These are phyloP conservation scores for Ceratoteleas bidentatus DNA, from an alignment of 1,140 invertebrate species.

Conservation along the genomic window DNA sequence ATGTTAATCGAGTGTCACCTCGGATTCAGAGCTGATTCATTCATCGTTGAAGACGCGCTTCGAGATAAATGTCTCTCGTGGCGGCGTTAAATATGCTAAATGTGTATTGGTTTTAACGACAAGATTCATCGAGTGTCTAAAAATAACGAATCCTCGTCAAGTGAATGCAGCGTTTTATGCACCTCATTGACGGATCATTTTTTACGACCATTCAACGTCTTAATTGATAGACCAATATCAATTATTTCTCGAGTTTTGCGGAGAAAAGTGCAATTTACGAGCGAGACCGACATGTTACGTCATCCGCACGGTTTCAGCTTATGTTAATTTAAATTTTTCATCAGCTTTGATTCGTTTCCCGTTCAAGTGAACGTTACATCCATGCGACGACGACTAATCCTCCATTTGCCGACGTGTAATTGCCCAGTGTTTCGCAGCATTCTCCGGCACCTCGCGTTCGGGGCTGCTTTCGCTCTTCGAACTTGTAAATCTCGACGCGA, in stretches of 20 bases:
- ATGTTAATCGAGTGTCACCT: slow-evolving; percentile 43
- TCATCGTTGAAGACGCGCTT: slow-evolving; percentile 40
- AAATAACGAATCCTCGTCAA: slow-evolving; percentile 18
- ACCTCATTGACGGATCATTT: slow-evolving; percentile 22
- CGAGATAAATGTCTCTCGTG: slow-evolving; percentile 37
- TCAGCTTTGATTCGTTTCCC: not conserved
- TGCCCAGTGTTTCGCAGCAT: no score
- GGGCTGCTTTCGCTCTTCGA: no score
- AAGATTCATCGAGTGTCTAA: slow-evolving; percentile 40
- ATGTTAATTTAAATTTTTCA: not conserved
- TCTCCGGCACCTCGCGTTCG: no score
- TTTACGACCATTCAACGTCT: slow-evolving; percentile 2
- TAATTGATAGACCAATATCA: not conserved
- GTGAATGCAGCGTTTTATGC: slow-evolving; percentile 22
- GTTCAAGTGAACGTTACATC: not conserved
- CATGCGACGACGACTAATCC: not conserved
- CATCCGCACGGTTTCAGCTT: no score
- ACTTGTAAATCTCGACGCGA: no score
- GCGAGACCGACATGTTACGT: no score
- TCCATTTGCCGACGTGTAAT: no score
- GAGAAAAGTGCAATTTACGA: not conserved
- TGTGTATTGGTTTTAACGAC: slow-evolving; percentile 39
- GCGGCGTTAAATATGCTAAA: slow-evolving; percentile 42
- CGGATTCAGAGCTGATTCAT: slow-evolving; percentile 46
- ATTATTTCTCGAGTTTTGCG: not conserved